Evolutionary conservation across 2,888 invertebrate species (phyloP), one percentile per base, ranked within the genome.

Genomic region (Gerris lacustris): DNA sequence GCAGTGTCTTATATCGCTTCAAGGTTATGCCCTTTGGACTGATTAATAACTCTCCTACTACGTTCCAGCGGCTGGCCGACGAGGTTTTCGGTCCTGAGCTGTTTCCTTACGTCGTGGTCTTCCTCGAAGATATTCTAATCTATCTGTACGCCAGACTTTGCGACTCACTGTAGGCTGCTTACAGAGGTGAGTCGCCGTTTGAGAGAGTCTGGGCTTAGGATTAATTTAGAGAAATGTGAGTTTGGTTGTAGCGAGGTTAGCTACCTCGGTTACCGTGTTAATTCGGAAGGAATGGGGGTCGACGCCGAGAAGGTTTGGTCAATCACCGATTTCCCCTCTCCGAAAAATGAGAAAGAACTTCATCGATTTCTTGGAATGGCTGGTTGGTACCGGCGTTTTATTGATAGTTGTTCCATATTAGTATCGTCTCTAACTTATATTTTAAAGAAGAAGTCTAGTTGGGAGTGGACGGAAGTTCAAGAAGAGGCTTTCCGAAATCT

Each of bases 401-500:
- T 77, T 4, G 72, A 71, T 0, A 71, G 76, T 45, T 75, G 74
- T 31, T 73, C 76, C 0, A 74, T 74, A 0, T 45, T 74, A 2
- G 70, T 72, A 0, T 75, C 73, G 9, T 76, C 76, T 0, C 68
- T 78, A 5, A 77, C 73, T 17, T 44, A 72, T 0, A 69, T 78
- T 5, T 31, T 76, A 5, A 73, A 72, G 18, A 74, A 74, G 43
- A 68, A 44, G 44, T 44, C 17, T 31, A 62, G 44, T 43, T 71
- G 68, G 76, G 55, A 45, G 43, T 73, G 73, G 73, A 63, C 62
- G 11, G 66, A 68, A 18, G 66, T 43, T 7, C 72, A 72, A 45
- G 55, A 63, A 63, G 45, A 66, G 45, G 71, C 74, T 7, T 74
- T 74, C 64, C 44, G 69, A 17, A 66, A 67, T 45, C 66, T 74